Base-by-base conservation (phyloP, 1,140 invertebrate species). In the Drosophila subobscura region DNA sequence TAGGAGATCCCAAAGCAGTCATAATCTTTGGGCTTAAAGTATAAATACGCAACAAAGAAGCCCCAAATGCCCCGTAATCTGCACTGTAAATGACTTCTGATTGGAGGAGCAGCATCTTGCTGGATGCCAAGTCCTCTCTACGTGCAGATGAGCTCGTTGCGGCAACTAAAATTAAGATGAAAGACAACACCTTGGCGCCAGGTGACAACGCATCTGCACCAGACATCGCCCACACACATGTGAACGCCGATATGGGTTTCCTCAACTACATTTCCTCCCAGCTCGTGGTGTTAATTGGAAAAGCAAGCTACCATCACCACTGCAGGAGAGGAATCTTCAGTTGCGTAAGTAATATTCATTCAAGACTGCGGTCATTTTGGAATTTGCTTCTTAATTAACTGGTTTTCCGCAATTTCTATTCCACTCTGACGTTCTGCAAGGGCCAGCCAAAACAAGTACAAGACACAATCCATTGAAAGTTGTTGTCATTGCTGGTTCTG, bases 81-180 rank as follows among this genome's bases (percentile, higher is more conserved):
- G 44, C 49, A 33, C 44, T 46, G 50, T 54, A 81, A 81, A 73
- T 81, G 78, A 64, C 78, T 58, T 77, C 65, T 81, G 78, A 81
- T 81, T 76, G 78, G 61, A 77, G 54, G 37, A 66, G 46, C 51
- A 58, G 42, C 66, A 75, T 53, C 67, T 63, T 57, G 44, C 77
- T 45, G 57, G 55, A 20, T 53, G 67, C 55, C 56, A 65, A 56
- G 56, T 23, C 27, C 53, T 40, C 57, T 54, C 73, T 77, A 77
- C 75, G 73, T 77, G 75, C 73, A 45, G 64, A 67, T 53, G 64
- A 64, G 59, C 23, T 22, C 27, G 22, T 27, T 25, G 63, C 63
- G 63, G 63, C 58, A 67, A 54, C 64, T 67, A 72, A 63, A 72
- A 72, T 72, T 66, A 50, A 72, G 50, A 66, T 53, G 57, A 73